Base-by-base conservation (phyloP, 2,888 invertebrate genomes). In the Nomada lathburiana region DNA sequence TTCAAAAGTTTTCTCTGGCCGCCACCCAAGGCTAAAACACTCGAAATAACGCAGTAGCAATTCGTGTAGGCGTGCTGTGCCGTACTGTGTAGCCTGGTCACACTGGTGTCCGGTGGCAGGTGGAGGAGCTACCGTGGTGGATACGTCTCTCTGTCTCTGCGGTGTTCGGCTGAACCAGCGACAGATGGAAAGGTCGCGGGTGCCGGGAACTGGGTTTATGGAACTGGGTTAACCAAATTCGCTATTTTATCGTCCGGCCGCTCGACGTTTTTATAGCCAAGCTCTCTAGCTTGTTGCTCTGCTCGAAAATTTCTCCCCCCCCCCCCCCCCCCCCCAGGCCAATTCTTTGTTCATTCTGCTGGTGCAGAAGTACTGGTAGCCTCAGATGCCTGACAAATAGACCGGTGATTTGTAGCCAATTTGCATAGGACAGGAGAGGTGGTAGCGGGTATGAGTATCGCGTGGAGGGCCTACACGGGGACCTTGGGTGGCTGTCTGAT, bases 1-100 rank as follows among this genome's bases (percentile, higher is more conserved):
- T 91, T 90, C 92, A 91, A 91, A 92, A 92, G 91, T 92, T 92
- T 92, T 92, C 91, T 91, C 92, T 92, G 92, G 92, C 92, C 89
- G 86, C 87, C 87, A 91, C 89, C 89, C 92, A 92, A 92, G 92
- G 92, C 92, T 91, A 92, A 90, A 89, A 83, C 90, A 91, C 91
- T 91, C 90, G 91, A 92, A 92, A 92, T 92, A 92, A 92, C 91
- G 87, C 88, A 85, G 83, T 86, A 91, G 90, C 90, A 91, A 90
- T 92, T 92, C 83, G 91, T 91, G 92, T 92, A 83, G 92, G 92
- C 90, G 92, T 83, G 70, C 82, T 84, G 82, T 36, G 36, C 85
- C 85, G 86, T 79, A 83, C 86, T 3, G 88, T 82, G 87, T 86
- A 86, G 88, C 86, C 80, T 88, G 87, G 87, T 86, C 86, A 80